A percentile compares a stretch with the other conserved stretches of the same genome.
These are phyloP conservation scores for Lordiphosa collinella DNA, from an alignment of 1,140 invertebrate species.

Conservation along the genomic window DNA sequence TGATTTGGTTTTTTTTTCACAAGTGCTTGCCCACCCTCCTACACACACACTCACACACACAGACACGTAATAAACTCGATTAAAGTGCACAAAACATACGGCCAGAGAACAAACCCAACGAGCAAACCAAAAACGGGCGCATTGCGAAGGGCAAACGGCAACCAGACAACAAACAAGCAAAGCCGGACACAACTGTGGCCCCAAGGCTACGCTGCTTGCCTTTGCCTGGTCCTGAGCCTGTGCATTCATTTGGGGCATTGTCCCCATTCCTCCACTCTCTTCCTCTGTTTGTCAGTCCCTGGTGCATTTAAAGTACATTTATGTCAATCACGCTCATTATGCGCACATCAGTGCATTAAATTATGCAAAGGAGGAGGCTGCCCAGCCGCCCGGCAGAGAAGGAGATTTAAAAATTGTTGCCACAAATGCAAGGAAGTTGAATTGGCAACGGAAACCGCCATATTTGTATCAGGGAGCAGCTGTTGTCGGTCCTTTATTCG, in stretches of 20 bases:
- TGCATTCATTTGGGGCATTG: slow-evolving; percentile 7
- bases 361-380: slow-evolving; percentile 11
- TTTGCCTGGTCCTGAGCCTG: slow-evolving; percentile 1
- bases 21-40: background rate
- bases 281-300: slow-evolving; percentile 26
- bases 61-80: slow-evolving; percentile 70
- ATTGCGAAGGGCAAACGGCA: slow-evolving; percentile 8
- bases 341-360: slow-evolving; percentile 73
- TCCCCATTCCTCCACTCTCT: background rate
- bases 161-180: slow-evolving; percentile 8
- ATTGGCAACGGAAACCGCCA: slow-evolving; percentile 11
- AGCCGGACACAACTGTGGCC: slow-evolving; percentile 11
- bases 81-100: slow-evolving; percentile 70
- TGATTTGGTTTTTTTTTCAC: background rate
- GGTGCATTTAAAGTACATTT: slow-evolving; percentile 73
- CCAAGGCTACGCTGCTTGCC: slow-evolving; percentile 3
- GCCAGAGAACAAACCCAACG: slow-evolving; percentile 52
- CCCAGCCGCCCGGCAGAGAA: background rate
- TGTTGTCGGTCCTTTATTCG: background rate
- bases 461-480: slow-evolving; percentile 1
- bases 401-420: slow-evolving; percentile 4
- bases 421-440: slow-evolving; percentile 9
- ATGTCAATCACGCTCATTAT: slow-evolving; percentile 76
- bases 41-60: background rate
- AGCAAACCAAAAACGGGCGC: slow-evolving; percentile 1